Conservation (phyloP, 1,140 invertebrate genomes). For the Drosophila prosaltans region DNA sequence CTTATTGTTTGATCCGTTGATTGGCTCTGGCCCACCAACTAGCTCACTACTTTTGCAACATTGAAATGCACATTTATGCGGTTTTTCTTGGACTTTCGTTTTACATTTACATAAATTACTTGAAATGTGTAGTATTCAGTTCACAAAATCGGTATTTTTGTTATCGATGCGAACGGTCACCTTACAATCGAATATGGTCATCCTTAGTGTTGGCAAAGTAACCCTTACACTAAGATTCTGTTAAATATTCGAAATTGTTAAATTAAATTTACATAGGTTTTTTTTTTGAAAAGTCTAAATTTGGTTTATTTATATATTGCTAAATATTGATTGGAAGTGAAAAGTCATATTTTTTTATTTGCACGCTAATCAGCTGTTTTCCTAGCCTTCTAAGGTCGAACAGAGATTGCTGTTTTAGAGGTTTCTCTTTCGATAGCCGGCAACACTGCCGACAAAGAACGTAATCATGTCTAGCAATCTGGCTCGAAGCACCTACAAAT, state of each 20-base stretch:
- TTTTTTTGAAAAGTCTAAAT: too few relatives aligned
- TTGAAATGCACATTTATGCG: conserved; percentile 49
- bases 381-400: background rate
- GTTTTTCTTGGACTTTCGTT: conserved; percentile 51
- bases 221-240: background rate
- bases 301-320: too few relatives aligned
- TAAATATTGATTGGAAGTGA: too few relatives aligned
- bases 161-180: background rate
- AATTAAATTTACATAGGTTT: too few relatives aligned
- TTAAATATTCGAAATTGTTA: too few relatives aligned
- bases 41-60: conserved; percentile 44
- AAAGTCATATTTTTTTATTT: too few relatives aligned
- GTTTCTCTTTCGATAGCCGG: background rate
- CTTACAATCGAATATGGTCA: background rate
- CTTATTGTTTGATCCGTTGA: background rate
- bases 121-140: conserved; percentile 12
- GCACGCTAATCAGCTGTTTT: background rate
- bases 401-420: background rate
- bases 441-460: background rate
- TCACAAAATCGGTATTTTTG: conserved; percentile 7
- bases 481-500: conserved; percentile 84
- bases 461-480: conserved; percentile 60
- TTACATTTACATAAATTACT: conserved; percentile 71
- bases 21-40: conserved; percentile 21
- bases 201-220: background rate